These are phyloP conservation scores for Drepanosiphum platanoidis DNA, from an alignment of 2,888 invertebrate species.

Conservation along the genomic window DNA sequence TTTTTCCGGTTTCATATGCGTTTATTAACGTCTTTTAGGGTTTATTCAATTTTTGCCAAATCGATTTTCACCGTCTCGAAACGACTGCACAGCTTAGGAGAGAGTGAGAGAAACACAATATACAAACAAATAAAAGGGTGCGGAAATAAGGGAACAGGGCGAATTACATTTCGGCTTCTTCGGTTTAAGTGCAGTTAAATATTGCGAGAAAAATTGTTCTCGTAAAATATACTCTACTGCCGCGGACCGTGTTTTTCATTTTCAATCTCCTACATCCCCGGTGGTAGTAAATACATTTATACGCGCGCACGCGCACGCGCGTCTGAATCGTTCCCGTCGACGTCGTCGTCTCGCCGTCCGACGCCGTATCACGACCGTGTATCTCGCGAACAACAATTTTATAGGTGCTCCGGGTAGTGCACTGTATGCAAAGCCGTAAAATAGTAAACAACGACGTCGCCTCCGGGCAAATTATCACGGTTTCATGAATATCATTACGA, in stretches of 20 bases:
- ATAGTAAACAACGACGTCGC: neutral
- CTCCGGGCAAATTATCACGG: conserved; percentile 19
- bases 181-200: conserved; percentile 13
- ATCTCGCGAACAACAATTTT: conserved; percentile 27
- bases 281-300: neutral
- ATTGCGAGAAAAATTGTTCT: neutral
- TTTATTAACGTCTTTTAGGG: neutral
- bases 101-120: neutral
- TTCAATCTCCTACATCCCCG: neutral
- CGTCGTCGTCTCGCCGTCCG: neutral
- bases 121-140: neutral
- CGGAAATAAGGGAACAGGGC: too few species aligned
- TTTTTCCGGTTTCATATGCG: neutral
- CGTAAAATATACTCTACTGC: conserved; percentile 16
- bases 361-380: neutral
- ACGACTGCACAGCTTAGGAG: neutral
- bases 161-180: neutral
- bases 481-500: conserved; percentile 48
- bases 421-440: conserved; percentile 19
- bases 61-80: neutral
- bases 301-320: neutral
- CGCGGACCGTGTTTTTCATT: neutral
- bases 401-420: conserved; percentile 26
- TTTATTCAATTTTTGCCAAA: neutral
- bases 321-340: neutral